Percentiles rank a stretch among this genome's conserved stretches.
Conservation (phyloP, 2,113 vertebrate species). For the Tonatia bakeri region DNA sequence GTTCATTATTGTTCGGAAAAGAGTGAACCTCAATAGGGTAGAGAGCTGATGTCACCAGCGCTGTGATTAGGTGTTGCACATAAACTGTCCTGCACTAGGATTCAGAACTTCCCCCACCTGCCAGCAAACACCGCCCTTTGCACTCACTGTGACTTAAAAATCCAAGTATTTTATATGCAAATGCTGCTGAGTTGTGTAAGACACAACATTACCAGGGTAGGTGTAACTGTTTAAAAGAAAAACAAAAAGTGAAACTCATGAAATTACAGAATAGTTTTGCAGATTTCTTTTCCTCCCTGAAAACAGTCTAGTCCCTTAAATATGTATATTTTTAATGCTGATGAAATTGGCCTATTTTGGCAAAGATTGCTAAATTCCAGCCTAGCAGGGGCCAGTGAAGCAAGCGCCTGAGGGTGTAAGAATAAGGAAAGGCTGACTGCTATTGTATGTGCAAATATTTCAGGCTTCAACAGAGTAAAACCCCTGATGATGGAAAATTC, state of each 20-base stretch:
- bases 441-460: not conserved
- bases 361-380: conserved; percentile 42
- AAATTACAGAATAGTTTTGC: not conserved
- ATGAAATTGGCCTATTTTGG: conserved; percentile 37
- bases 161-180: not conserved
- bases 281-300: not conserved
- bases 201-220: not conserved
- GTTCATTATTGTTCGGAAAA: not conserved
- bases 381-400: not conserved
- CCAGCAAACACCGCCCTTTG: not conserved
- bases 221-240: not conserved
- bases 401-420: conserved; percentile 6
- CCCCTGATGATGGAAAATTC: conserved; percentile 3
- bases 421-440: conserved; percentile 15
- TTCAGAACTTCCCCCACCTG: not conserved
- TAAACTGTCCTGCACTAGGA: not conserved
- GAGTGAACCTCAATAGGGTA: not conserved
- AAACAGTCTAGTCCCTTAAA: conserved; percentile 8
- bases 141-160: not conserved
- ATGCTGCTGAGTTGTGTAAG: not conserved
- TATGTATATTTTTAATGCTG: not conserved
- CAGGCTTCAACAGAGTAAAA: conserved; percentile 24
- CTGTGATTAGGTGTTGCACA: not conserved
- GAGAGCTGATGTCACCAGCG: too few relatives aligned
- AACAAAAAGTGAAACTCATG: not conserved